Evolutionary conservation across 2,113 vertebrate genomes (phyloP).

Genomic region (Prionailurus bengalensis): DNA sequence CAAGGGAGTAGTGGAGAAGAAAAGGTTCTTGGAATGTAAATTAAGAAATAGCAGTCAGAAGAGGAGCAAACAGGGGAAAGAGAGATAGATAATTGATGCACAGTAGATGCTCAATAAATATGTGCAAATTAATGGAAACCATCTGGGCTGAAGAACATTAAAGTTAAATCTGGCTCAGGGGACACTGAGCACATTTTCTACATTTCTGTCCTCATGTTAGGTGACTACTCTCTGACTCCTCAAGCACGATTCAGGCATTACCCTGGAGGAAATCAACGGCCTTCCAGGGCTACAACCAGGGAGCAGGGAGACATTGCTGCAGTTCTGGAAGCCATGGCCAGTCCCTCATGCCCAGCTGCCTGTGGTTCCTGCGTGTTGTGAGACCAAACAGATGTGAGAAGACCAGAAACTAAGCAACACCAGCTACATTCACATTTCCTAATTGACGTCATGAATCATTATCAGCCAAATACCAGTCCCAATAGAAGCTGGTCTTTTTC

Average conservation of each 20-base stretch:
- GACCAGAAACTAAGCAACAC: not conserved
- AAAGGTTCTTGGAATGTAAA: conserved; percentile 67
- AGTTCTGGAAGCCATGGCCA: not conserved
- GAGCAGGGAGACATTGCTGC: not conserved
- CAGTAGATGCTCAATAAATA: conserved; percentile 69
- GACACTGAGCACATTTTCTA: conserved; percentile 36
- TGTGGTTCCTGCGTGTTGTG: not conserved
- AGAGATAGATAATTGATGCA: conserved; percentile 34
- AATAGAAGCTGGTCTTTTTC: not conserved
- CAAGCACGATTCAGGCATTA: not conserved
- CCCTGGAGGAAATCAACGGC: not conserved
- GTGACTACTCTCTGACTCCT: conserved; percentile 19
- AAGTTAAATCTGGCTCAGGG: conserved; percentile 62
- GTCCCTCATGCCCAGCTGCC: not conserved
- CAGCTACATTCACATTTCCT: not conserved
- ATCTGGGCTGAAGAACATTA: conserved; percentile 43
- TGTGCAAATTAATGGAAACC: conserved; percentile 69
- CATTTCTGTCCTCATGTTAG: conserved; percentile 7
- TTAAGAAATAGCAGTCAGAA: conserved; percentile 24
- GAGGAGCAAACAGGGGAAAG: not conserved
- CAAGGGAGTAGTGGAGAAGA: conserved; percentile 55
- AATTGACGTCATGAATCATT: not conserved
- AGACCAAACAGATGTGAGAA: not conserved
- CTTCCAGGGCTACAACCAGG: not conserved
- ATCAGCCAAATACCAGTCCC: not conserved